A percentile compares a stretch with the other conserved stretches of the same genome.
Conservation (phyloP, 2,888 invertebrate genomes). For the Acronicta psi region DNA sequence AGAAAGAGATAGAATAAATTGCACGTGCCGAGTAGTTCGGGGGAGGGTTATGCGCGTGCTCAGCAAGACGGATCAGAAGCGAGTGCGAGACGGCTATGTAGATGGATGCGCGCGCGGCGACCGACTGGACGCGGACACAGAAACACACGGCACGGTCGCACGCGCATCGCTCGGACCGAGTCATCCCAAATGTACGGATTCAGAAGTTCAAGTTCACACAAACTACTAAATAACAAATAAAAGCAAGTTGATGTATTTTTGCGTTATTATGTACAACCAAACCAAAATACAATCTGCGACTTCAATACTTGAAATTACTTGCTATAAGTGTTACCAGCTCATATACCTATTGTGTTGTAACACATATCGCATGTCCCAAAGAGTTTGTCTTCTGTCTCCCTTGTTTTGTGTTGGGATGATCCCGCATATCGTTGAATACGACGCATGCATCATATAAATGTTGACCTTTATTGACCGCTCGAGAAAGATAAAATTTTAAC, state of each 20-base stretch:
- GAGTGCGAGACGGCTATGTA: conserved; percentile 63
- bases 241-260: not conserved
- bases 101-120: conserved; percentile 50
- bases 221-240: not conserved
- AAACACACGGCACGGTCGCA: conserved; percentile 47
- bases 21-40: conserved; percentile 64
- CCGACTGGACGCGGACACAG: conserved; percentile 53
- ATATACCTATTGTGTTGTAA: not conserved
- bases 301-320: not conserved
- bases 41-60: conserved; percentile 66
- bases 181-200: not conserved
- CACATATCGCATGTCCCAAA: not conserved
- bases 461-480: conserved; percentile 54
- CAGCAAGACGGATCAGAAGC: conserved; percentile 67
- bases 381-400: conserved; percentile 5
- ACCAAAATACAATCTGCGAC: not conserved
- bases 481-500: conserved; percentile 48
- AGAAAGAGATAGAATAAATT: conserved; percentile 57
- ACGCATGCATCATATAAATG: conserved; percentile 36
- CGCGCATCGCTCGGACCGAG: conserved; percentile 51
- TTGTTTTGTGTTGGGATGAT: conserved; percentile 39
- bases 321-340: too few species aligned
- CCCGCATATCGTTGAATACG: conserved; percentile 46
- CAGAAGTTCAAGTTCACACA: conserved; percentile 28
- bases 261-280: not conserved